A percentile compares a stretch with the other conserved stretches of the same genome.
Conservation (phyloP, 1,140 invertebrate species). For the Matsumurasca onukii region DNA sequence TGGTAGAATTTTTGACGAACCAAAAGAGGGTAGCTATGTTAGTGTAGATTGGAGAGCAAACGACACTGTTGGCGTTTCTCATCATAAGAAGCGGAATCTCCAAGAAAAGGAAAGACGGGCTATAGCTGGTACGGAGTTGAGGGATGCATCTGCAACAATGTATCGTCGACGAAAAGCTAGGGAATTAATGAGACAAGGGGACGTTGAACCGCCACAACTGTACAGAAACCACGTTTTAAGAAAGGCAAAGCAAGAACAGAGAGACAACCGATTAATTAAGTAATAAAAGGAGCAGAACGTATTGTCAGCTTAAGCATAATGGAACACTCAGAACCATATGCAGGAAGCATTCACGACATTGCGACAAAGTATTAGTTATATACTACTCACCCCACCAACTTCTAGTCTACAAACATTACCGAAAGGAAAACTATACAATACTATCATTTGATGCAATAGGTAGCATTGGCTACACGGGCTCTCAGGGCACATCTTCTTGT, state of each 20-base stretch:
- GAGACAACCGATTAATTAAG: neutral
- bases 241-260: constrained; percentile 1
- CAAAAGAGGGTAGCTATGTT: neutral
- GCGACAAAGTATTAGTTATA: no score
- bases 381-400: no score
- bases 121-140: neutral
- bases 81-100: neutral
- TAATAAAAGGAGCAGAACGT: neutral
- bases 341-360: neutral
- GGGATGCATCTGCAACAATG: no score
- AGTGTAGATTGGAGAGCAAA: neutral
- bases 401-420: no score
- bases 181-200: neutral
- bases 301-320: neutral
- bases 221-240: neutral
- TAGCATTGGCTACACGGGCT: no score
- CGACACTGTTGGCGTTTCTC: neutral
- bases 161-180: neutral
- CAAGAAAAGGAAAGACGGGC: neutral
- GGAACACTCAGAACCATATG: constrained; percentile 14
- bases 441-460: no score
- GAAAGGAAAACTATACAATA: no score
- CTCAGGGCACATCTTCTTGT: no score
- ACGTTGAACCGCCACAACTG: constrained; percentile 8
- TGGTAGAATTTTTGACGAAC: neutral